These are phyloP conservation scores for Linnaemya tessellans DNA, from an alignment of 2,888 invertebrate genomes.

Conservation along the genomic window DNA sequence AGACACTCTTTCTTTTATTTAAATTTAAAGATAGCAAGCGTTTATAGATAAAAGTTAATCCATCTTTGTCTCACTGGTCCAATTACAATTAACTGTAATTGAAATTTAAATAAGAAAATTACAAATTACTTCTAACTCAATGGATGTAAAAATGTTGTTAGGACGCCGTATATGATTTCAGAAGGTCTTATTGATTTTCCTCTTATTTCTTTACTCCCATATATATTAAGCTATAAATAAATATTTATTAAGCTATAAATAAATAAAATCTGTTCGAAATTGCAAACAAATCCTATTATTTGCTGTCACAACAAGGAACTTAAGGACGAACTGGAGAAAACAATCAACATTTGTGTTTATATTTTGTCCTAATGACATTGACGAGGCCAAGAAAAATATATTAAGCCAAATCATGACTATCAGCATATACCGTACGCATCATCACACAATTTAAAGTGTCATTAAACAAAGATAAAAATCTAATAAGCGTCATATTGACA, in stretches of 20 bases:
- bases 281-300: slow-evolving; percentile 26
- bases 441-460: slow-evolving; percentile 3
- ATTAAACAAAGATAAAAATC: slow-evolving; percentile 34
- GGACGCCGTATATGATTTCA: no score
- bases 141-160: no score
- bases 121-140: no score
- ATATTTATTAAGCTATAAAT: slow-evolving; percentile 13
- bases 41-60: no score
- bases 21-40: no score
- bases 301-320: slow-evolving; percentile 28
- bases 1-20: no score
- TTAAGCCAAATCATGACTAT: neutral
- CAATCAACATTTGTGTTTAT: slow-evolving; percentile 46
- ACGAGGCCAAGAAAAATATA: neutral
- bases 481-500: slow-evolving; percentile 24
- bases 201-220: neutral
- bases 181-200: no score
- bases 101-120: no score
- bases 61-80: no score
- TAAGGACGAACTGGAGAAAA: slow-evolving; percentile 6
- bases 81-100: no score
- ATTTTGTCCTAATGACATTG: neutral
- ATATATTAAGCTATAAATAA: neutral
- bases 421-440: neutral
- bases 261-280: slow-evolving; percentile 7